Conservation (phyloP, 1,140 invertebrate species). For the Dreissena rostriformis region DNA sequence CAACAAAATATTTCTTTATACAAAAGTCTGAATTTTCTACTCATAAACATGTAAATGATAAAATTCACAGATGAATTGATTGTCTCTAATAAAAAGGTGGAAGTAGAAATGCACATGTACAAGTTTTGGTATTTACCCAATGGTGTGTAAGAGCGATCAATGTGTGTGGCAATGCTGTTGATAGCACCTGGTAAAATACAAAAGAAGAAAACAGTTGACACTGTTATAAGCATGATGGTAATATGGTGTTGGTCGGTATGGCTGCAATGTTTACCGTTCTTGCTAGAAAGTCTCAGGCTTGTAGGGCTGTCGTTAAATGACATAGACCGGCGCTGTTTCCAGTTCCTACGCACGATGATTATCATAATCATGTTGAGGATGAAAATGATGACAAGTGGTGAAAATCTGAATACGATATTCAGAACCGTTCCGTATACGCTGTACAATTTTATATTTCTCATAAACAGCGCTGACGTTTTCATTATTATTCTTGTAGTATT, state of each 20-base stretch:
- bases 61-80: constrained; percentile 76
- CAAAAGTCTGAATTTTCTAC: constrained; percentile 67
- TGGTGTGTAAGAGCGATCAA: constrained; percentile 62
- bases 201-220: constrained; percentile 70
- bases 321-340: constrained; percentile 58
- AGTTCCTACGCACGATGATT: constrained; percentile 64
- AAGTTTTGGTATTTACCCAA: constrained; percentile 66
- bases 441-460: constrained; percentile 63
- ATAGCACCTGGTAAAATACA: constrained; percentile 75
- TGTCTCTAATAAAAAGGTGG: constrained; percentile 73
- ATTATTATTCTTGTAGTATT: constrained; percentile 53
- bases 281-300: constrained; percentile 18
- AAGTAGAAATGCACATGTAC: constrained; percentile 63
- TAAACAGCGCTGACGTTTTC: constrained; percentile 61
- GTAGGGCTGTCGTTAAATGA: neutral
- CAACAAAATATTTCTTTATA: constrained; percentile 75
- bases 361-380: too few species aligned
- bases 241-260: constrained; percentile 70
- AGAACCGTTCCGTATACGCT: constrained; percentile 67
- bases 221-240: constrained; percentile 72
- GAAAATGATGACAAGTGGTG: constrained; percentile 67
- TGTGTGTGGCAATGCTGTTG: constrained; percentile 65
- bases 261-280: constrained; percentile 40
- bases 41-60: constrained; percentile 76
- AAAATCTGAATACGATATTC: constrained; percentile 71